phyloP scores from a whole-genome alignment of 2,888 invertebrate species.

The Cheilosia vernalis region DNA sequence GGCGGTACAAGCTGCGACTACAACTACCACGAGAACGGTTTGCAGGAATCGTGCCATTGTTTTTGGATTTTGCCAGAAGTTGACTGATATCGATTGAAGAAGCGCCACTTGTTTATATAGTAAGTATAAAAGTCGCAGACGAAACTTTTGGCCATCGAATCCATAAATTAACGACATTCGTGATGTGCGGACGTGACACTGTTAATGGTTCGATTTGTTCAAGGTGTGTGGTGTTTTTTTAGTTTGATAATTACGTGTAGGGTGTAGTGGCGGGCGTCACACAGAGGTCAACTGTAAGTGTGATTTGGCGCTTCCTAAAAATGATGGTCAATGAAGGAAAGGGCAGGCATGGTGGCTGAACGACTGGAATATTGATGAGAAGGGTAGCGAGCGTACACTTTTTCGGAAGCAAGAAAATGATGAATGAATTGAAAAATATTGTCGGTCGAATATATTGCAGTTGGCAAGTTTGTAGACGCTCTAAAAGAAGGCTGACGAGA shows the following conservation, averaged over 20 bases:
- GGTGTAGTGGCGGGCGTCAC: neutral
- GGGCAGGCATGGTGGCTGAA: too few relatives aligned
- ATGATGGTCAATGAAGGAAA: too few relatives aligned
- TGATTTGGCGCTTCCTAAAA: too few relatives aligned
- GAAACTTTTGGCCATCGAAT: neutral
- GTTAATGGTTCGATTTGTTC: neutral
- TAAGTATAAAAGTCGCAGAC: neutral
- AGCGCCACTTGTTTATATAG: conserved; percentile 58
- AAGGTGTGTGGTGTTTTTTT: neutral
- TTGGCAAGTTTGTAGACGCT: too few relatives aligned
- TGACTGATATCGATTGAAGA: conserved; percentile 57
- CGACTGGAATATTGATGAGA: too few relatives aligned
- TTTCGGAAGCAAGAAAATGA: too few relatives aligned
- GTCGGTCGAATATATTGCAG: too few relatives aligned
- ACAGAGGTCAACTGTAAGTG: neutral
- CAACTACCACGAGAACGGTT: conserved; percentile 30
- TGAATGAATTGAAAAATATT: too few relatives aligned
- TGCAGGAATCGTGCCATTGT: conserved; percentile 52
- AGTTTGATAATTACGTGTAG: neutral
- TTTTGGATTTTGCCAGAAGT: neutral
- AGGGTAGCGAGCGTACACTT: too few relatives aligned
- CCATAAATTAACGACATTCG: neutral
- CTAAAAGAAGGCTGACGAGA: too few relatives aligned
- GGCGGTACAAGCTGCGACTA: conserved; percentile 27
- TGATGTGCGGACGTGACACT: conserved; percentile 2